Base-by-base conservation (phyloP, 2,797 vertebrate species). In the Hypotaenidia okinawae region DNA sequence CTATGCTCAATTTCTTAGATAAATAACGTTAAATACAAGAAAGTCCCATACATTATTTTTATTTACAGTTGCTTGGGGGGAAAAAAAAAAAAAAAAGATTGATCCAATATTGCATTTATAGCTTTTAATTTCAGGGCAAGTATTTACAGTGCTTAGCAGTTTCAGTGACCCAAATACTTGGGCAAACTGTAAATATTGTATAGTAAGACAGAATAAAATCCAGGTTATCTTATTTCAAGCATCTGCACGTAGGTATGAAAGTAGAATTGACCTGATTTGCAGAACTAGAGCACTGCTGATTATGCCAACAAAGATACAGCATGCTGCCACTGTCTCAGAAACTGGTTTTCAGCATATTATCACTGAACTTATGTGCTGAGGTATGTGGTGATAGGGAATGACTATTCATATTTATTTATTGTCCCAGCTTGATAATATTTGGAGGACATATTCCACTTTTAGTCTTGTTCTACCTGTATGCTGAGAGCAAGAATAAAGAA, bases 191-290 rank as follows among this genome's bases (percentile, higher is more conserved):
- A 52, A 74, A 67, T 75, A 67, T 7, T 70, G 57, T 70, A 18
- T 16, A 68, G 62, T 87, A 75, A 89, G 58, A 54, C 41, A 66
- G 52, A 66, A 64, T 11, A 84, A 82, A 85, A 75, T 68, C 61
- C 28, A 33, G 47, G 55, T 72, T 72, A 15, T 87, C 57, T 84
- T 30, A 84, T 90, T 92, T 88, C 57, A 89, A 33, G 52, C 41
- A 61, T 95, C 62, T 91, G 30, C n/a, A 12, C 22, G 37, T 75
- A 78, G 54, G 22, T 89, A 68, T 6, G 6, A 64, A 95, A 82
- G 82, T 75, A 79, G n/a, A 51, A 39, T 82, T 87, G 85, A 85
- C 83, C 86, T 73, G 55, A 43, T 94, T 94, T 91, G 83, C 88
- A 73, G 79, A 91, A 91, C 72, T 83, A 54, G 67, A 79, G 76